Conservation (phyloP, 2,888 invertebrate species). For the Hydroisotoma schaefferi region DNA sequence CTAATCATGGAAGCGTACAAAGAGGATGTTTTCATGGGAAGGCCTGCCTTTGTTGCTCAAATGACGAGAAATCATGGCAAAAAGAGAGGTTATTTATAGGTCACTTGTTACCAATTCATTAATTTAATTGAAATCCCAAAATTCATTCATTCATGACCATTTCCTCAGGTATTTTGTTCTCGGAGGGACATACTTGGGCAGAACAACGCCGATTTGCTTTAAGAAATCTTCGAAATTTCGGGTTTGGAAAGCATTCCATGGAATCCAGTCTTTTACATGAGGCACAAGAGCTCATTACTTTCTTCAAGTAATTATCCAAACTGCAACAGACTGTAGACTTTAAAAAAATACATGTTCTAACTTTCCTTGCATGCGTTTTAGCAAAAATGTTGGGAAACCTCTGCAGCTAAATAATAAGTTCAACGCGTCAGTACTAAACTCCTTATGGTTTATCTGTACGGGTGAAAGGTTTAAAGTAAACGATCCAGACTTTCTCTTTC, state of each 20-base stretch:
- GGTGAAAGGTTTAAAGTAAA: constrained; percentile 43
- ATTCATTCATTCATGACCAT: no score
- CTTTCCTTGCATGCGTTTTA: constrained; percentile 12
- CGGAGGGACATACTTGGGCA: constrained; percentile 43
- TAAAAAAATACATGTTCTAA: neutral
- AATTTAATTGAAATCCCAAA: no score
- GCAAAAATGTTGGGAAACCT: constrained; percentile 43
- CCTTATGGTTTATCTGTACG: constrained; percentile 45
- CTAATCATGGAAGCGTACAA: constrained; percentile 42
- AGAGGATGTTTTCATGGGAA: constrained; percentile 35
- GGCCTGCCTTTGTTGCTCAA: constrained; percentile 46
- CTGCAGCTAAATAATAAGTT: constrained; percentile 40
- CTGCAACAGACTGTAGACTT: no score
- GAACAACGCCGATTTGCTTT: constrained; percentile 46
- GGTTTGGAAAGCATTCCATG: constrained; percentile 46
- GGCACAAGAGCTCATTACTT: constrained; percentile 41
- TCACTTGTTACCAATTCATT: no score
- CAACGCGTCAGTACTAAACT: constrained; percentile 47
- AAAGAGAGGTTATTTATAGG: constrained; percentile 42
- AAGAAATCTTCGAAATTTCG: constrained; percentile 39
- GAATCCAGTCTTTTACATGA: constrained; percentile 39
- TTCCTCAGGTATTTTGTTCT: constrained; percentile 36
- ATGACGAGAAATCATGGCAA: constrained; percentile 46
- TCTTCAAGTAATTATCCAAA: constrained; percentile 44
- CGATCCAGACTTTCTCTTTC: constrained; percentile 43